Percentiles rank a stretch among this genome's conserved stretches.
Conservation (phyloP, 2,797 vertebrate genomes). For the Acrossocheilus fasciatus region DNA sequence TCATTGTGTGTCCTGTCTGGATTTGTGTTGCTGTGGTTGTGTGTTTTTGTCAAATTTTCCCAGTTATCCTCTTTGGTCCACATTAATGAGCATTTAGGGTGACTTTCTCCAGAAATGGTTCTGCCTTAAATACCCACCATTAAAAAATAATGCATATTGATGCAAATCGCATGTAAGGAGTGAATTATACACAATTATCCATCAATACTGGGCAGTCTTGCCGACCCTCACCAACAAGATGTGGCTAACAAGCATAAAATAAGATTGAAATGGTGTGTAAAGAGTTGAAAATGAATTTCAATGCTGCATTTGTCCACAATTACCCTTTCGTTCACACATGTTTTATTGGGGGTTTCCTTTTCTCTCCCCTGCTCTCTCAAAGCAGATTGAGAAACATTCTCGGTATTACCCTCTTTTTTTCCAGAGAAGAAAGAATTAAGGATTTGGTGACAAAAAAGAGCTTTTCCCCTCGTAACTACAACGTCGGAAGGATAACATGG, state of each 20-base stretch:
- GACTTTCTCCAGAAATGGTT: constrained; percentile 80
- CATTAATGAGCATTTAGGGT: constrained; percentile 88
- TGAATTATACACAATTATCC: constrained; percentile 99
- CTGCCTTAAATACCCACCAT: constrained; percentile 78
- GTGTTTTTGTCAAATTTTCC: constrained; percentile 56
- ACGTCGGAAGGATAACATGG: constrained; percentile 83
- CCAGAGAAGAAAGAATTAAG: constrained; percentile 87
- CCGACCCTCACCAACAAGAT: constrained; percentile 99
- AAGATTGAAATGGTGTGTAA: constrained; percentile 99
- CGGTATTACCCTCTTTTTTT: constrained; percentile 74
- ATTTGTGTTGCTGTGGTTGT: constrained; percentile 46
- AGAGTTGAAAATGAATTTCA: constrained; percentile 99
- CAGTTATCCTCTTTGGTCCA: constrained; percentile 70
- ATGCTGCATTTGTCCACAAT: constrained; percentile 99
- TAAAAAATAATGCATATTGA: constrained; percentile 86
- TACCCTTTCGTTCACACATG: constrained; percentile 98
- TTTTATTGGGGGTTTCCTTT: constrained; percentile 94
- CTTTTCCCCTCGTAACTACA: constrained; percentile 83
- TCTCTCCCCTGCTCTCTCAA: constrained; percentile 75
- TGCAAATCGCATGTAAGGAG: constrained; percentile 93
- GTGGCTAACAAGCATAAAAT: constrained; percentile 99
- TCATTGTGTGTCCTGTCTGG: background rate
- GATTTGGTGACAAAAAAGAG: constrained; percentile 89
- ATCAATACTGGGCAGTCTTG: constrained; percentile 97
- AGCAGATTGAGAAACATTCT: constrained; percentile 89